Conservation (phyloP, 2,113 vertebrate species). For the Pavo muticus region DNA sequence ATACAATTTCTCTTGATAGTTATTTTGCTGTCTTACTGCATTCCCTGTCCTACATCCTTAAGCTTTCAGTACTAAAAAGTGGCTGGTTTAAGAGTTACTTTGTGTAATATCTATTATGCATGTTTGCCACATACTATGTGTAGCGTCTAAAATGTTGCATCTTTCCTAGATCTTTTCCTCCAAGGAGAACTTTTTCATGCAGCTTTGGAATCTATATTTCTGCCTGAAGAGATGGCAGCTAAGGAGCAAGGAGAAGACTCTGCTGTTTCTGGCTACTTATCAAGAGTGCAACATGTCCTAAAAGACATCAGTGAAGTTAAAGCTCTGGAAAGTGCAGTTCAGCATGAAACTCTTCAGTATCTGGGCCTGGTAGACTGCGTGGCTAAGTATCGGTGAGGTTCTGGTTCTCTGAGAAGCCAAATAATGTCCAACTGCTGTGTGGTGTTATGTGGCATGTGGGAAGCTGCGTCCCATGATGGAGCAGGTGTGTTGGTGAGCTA, state of each 20-base stretch:
- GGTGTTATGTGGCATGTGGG: rapidly evolving
- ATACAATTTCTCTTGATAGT: neutral
- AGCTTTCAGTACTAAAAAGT: neutral
- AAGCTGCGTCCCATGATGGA: neutral
- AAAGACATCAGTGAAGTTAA: conserved; percentile 83
- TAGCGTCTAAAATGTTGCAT: neutral
- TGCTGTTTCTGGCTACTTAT: conserved; percentile 80
- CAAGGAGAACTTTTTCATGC: conserved; percentile 90
- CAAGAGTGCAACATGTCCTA: conserved; percentile 86
- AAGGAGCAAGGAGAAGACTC: conserved; percentile 32
- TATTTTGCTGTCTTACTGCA: neutral
- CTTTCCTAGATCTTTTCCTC: conserved; percentile 85
- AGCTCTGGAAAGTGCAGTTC: conserved; percentile 91
- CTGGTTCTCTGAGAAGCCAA: neutral
- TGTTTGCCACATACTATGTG: neutral
- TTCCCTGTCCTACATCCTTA: neutral
- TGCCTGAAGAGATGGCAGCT: conserved; percentile 15
- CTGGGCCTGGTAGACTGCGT: conserved; percentile 92
- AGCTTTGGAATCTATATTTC: conserved; percentile 83
- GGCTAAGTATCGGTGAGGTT: conserved; percentile 89
- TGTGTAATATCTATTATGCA: neutral
- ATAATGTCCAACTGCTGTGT: rapidly evolving
- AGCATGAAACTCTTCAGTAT: conserved; percentile 86
- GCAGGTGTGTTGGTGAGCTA: neutral
- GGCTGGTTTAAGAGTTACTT: neutral